Conservation (phyloP, 2,797 vertebrate genomes). For the Mormyrops attenuatus region DNA sequence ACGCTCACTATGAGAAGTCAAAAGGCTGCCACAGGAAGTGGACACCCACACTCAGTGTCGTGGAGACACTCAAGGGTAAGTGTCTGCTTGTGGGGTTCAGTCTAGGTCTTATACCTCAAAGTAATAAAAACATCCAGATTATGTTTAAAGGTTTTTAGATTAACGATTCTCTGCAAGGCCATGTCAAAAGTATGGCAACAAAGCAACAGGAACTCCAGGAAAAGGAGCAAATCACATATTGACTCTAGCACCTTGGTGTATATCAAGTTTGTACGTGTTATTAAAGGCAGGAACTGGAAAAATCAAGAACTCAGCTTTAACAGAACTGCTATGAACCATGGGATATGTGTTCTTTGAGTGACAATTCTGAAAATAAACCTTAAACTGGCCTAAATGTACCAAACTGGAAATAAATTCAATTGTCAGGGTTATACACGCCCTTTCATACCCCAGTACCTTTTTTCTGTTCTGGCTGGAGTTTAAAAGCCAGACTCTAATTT, state of each 20-base stretch:
- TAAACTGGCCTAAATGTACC: background rate
- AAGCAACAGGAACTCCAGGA: background rate
- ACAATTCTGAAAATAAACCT: background rate
- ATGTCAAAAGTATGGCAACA: slow-evolving; percentile 31
- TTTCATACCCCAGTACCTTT: background rate
- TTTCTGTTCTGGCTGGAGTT: background rate
- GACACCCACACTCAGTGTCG: slow-evolving; percentile 30
- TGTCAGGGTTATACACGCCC: background rate
- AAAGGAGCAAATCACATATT: background rate
- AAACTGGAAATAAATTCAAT: background rate
- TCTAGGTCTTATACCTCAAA: slow-evolving; percentile 34
- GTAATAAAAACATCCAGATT: slow-evolving; percentile 37
- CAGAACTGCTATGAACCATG: background rate
- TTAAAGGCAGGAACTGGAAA: slow-evolving; percentile 14
- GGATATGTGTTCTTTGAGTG: background rate
- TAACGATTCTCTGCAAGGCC: slow-evolving; percentile 21
- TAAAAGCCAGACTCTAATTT: background rate
- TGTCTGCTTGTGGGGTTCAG: slow-evolving; percentile 27
- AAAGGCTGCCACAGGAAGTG: slow-evolving; percentile 36
- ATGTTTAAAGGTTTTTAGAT: slow-evolving; percentile 13
- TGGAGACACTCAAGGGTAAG: slow-evolving; percentile 27
- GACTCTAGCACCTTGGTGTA: background rate
- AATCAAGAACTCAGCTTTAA: background rate
- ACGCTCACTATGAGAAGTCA: slow-evolving; percentile 28
- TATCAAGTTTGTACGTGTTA: slow-evolving; percentile 8